These are phyloP conservation scores for Gasteruption jaculator DNA, from an alignment of 2,888 invertebrate species.

Conservation along the genomic window DNA sequence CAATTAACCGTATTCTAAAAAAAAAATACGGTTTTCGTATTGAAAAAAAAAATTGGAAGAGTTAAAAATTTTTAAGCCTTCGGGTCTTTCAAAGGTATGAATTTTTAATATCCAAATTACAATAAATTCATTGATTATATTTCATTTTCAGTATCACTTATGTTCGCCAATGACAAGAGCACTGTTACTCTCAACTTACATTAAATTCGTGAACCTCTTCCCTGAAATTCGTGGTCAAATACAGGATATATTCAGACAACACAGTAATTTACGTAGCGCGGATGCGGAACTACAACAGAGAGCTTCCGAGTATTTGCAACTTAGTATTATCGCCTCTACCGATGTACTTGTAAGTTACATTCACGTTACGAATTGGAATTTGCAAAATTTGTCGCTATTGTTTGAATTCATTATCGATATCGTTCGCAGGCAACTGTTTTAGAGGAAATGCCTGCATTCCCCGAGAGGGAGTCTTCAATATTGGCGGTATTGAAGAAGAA, in stretches of 20 bases:
- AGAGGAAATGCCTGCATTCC: conserved; percentile 99
- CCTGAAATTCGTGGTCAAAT: conserved; percentile 96
- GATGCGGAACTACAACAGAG: conserved; percentile 98
- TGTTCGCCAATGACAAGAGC: conserved; percentile 97
- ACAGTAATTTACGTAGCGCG: conserved; percentile 94
- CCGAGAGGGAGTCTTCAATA: conserved; percentile 96
- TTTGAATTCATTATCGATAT: background rate
- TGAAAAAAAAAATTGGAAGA: too few species aligned
- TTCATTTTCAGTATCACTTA: conserved; percentile 71
- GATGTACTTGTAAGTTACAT: conserved; percentile 73
- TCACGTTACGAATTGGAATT: too few species aligned
- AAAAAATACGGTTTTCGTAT: too few species aligned
- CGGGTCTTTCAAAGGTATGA: too few species aligned
- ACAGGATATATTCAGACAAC: conserved; percentile 89
- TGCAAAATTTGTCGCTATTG: background rate
- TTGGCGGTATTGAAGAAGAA: conserved; percentile 97
- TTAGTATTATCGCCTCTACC: conserved; percentile 92
- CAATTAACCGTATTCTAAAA: too few species aligned
- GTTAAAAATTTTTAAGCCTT: too few species aligned
- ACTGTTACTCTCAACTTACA: conserved; percentile 93
- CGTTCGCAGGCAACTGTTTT: conserved; percentile 78
- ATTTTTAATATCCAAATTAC: conserved; percentile 5
- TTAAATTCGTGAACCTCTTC: conserved; percentile 98
- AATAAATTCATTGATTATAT: background rate
- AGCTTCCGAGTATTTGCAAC: conserved; percentile 94